phyloP scores from a whole-genome alignment of 2,113 vertebrate genomes.

The Neolamprologus ventralis region DNA sequence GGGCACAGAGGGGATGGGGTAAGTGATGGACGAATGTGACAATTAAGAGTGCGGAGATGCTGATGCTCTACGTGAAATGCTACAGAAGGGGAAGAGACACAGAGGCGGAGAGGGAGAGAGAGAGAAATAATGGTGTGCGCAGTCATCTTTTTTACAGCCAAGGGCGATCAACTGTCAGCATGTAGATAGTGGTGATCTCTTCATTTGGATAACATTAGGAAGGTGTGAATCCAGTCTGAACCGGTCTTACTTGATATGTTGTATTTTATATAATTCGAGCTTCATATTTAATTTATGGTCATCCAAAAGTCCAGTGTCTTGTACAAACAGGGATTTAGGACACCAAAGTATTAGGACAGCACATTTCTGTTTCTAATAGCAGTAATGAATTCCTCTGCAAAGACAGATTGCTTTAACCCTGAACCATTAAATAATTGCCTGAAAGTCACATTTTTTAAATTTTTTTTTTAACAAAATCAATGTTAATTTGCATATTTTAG shows the following conservation, averaged over 20 bases:
- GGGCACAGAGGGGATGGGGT: background rate
- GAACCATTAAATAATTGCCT: background rate
- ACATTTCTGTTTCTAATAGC: background rate
- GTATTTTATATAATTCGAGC: background rate
- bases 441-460: fast-evolving
- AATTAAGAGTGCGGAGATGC: slow-evolving; percentile 1
- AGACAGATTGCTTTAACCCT: background rate
- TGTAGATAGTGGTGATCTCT: slow-evolving; percentile 20
- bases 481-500: background rate
- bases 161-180: background rate
- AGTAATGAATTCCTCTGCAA: background rate
- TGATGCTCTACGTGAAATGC: background rate
- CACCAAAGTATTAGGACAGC: background rate
- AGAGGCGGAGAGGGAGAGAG: background rate
- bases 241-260: background rate
- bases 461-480: background rate
- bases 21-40: background rate
- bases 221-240: background rate
- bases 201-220: background rate
- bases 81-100: background rate
- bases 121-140: slow-evolving; percentile 47
- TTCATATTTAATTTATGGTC: background rate
- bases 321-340: background rate
- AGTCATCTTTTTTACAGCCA: slow-evolving; percentile 29
- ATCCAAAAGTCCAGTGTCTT: background rate